These are phyloP conservation scores for Bombus confusus DNA, from an alignment of 1,140 invertebrate genomes.

Conservation along the genomic window DNA sequence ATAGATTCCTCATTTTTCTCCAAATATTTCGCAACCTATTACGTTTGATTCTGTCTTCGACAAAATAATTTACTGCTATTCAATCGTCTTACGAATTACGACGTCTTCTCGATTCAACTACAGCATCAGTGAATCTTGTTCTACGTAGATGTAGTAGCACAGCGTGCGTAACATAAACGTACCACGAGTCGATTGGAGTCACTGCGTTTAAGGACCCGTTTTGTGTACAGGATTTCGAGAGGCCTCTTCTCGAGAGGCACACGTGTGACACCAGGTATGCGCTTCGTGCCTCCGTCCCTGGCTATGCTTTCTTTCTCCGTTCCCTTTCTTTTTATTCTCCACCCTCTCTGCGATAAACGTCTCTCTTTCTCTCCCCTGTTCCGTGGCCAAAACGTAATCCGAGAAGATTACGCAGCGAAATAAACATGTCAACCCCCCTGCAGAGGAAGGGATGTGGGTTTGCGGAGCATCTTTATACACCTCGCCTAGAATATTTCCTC, in stretches of 20 bases:
- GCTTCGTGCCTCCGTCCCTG: conserved; percentile 20
- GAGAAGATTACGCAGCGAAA: conserved; percentile 74
- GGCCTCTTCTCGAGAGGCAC: conserved; percentile 12
- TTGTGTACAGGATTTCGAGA: conserved; percentile 31
- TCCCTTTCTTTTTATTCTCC: conserved; percentile 60
- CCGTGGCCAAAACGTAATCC: conserved; percentile 66
- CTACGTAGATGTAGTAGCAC: background rate
- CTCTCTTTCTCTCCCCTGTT: conserved; percentile 7
- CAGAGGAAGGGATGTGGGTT: conserved; percentile 61
- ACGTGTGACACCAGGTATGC: conserved; percentile 41
- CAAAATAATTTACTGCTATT: too few species aligned
- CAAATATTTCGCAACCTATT: too few species aligned
- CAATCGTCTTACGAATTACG: too few species aligned
- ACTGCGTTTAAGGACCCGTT: background rate
- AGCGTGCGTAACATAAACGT: background rate
- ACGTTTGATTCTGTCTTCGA: too few species aligned
- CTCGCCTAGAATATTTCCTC: conserved; percentile 56
- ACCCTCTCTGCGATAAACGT: background rate
- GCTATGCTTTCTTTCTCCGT: conserved; percentile 37
- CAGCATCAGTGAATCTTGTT: background rate
- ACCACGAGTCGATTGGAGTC: background rate
- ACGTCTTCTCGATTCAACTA: background rate
- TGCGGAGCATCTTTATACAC: conserved; percentile 68
- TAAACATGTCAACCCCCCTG: conserved; percentile 74
- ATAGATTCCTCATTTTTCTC: too few species aligned